phyloP scores from a whole-genome alignment of 1,140 invertebrate genomes.

The Drosophila sp. region DNA sequence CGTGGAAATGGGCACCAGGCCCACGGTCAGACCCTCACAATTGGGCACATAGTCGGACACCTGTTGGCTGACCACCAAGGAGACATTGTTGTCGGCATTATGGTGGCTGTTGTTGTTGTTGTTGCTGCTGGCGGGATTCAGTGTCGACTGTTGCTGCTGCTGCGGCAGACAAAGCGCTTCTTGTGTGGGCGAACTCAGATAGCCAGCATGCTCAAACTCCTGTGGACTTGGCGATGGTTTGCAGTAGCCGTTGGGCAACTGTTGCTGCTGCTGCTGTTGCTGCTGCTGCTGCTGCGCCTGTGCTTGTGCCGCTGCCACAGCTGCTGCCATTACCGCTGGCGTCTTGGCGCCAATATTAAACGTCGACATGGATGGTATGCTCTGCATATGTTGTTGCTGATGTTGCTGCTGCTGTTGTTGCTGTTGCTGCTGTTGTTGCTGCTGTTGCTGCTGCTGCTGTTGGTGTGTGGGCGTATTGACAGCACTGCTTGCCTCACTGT shows the following conservation, averaged over 20 bases:
- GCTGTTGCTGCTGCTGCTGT: conserved; percentile 30
- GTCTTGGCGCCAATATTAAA: conserved; percentile 78
- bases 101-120: conserved; percentile 32
- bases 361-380: conserved; percentile 81
- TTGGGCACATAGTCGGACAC: conserved; percentile 73
- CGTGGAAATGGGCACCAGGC: conserved; percentile 33
- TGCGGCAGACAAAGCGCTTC: conserved; percentile 52
- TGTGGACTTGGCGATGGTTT: conserved; percentile 80
- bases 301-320: conserved; percentile 28
- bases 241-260: conserved; percentile 79
- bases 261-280: conserved; percentile 42
- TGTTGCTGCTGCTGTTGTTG: conserved; percentile 37
- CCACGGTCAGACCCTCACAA: conserved; percentile 53
- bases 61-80: conserved; percentile 40
- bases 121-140: conserved; percentile 61
- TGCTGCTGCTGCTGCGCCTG: conserved; percentile 32
- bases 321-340: conserved; percentile 55
- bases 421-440: conserved; percentile 17
- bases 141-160: conserved; percentile 34
- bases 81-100: conserved; percentile 41
- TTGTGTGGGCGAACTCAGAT: conserved; percentile 74
- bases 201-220: conserved; percentile 75
- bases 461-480: conserved; percentile 31
- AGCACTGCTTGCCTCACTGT: conserved; percentile 4
- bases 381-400: conserved; percentile 60